These are phyloP conservation scores for Cydia strobilella DNA, from an alignment of 1,140 invertebrate species.

Conservation along the genomic window DNA sequence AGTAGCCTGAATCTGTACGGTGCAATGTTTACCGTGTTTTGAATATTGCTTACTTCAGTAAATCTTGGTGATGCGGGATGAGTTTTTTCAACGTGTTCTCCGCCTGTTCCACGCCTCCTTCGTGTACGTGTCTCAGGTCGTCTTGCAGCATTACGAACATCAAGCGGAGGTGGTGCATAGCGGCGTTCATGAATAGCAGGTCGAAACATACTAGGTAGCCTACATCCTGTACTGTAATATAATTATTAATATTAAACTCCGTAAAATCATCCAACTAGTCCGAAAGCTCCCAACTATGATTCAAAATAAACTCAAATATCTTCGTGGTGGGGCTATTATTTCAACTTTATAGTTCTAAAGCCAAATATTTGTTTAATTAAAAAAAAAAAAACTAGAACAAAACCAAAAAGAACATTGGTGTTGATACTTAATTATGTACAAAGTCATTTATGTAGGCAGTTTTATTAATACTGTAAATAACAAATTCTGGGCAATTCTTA, in stretches of 20 bases:
- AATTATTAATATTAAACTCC: not conserved
- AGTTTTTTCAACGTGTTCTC: not conserved
- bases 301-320: no score
- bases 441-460: no score
- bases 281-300: not conserved
- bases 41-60: slow-evolving; percentile 1
- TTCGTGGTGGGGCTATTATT: no score
- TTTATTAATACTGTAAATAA: no score
- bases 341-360: no score
- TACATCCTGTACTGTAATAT: not conserved
- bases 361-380: no score
- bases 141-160: slow-evolving; percentile 24
- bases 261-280: not conserved
- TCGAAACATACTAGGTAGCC: not conserved
- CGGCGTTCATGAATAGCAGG: slow-evolving; percentile 6
- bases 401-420: no score
- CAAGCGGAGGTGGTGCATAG: not conserved
- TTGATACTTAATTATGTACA: no score
- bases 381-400: no score
- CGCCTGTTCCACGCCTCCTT: not conserved
- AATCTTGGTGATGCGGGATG: not conserved
- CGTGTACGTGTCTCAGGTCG: not conserved
- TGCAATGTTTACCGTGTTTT: no score
- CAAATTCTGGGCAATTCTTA: no score
- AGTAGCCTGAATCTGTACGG: no score